Evolutionary conservation across 1,140 invertebrate genomes (phyloP), one percentile per base, ranked within the genome.

Genomic region (Rhopalosiphum maidis): DNA sequence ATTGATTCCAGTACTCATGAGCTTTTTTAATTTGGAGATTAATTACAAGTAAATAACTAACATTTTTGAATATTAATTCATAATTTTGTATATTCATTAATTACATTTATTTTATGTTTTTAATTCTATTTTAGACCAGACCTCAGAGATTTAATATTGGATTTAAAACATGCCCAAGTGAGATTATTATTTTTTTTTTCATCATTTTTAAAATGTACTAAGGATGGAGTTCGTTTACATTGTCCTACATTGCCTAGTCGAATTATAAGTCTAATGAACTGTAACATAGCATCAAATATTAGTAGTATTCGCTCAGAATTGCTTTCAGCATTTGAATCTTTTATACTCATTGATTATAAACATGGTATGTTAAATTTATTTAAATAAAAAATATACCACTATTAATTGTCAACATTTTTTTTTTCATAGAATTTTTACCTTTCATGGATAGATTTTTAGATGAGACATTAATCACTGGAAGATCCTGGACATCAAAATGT

Each of bases 401-500:
- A 7, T 41, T 41, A 90, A 54, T 55, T 30, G 18, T n/a, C 25
- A 46, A 46, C 30, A 18, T 43, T 51, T 83, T 37, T 48, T 35
- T 85, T 93, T 54, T 86, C 86, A 82, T 54, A 93, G 91, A 93
- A 93, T 93, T 93, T 93, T 55, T 93, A 55, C 91, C 91, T 21
- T 85, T 25, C 9, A 93, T 93, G 91, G 91, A 93, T 85, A 86
- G 54, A 93, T 55, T 93, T 93, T 93, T 93, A 93, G 91, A 93
- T 55, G 91, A 93, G 55, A 55, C 68, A 21, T 54, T 93, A 54
- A 85, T 93, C 2, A 93, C 91, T n/a, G 91, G 91, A 25, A 93
- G 23, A 93, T 54, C 82, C 55, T 93, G 91, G 91, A 86, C 91
- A 37, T 55, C 54, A 54, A 93, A 93, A 93, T 55, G 11, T 86